Evolutionary conservation across 2,888 invertebrate genomes (phyloP).

Genomic region (Chirona hameri): DNA sequence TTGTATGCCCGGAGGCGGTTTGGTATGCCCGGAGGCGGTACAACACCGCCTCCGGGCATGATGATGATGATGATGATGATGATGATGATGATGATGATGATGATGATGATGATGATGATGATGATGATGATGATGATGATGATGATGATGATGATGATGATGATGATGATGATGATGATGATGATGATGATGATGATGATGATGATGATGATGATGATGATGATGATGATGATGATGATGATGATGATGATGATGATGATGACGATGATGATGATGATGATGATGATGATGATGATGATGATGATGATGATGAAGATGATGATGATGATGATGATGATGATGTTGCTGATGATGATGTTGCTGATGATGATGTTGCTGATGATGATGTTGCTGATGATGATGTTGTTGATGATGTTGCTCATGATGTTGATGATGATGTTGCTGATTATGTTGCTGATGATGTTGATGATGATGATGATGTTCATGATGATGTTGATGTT

Average conservation of each 20-base stretch:
- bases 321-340: too few relatives aligned
- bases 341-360: too few relatives aligned
- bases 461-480: too few relatives aligned
- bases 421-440: too few relatives aligned
- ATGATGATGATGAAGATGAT: constrained; percentile 8
- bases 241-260: constrained; percentile 22
- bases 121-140: constrained; percentile 22
- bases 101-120: constrained; percentile 11
- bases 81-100: constrained; percentile 22
- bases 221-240: constrained; percentile 22
- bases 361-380: too few relatives aligned
- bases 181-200: constrained; percentile 22
- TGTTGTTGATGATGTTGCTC: too few relatives aligned
- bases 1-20: too few relatives aligned
- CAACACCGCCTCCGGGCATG: neutral
- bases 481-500: too few relatives aligned
- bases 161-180: constrained; percentile 22
- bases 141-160: constrained; percentile 22
- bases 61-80: constrained; percentile 22
- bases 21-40: too few relatives aligned
- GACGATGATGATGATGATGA: constrained; percentile 22
- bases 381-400: too few relatives aligned
- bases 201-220: constrained; percentile 11
- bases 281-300: constrained; percentile 22
- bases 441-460: too few relatives aligned